phyloP scores from a whole-genome alignment of 2,113 vertebrate genomes.

The Turnix velox region DNA sequence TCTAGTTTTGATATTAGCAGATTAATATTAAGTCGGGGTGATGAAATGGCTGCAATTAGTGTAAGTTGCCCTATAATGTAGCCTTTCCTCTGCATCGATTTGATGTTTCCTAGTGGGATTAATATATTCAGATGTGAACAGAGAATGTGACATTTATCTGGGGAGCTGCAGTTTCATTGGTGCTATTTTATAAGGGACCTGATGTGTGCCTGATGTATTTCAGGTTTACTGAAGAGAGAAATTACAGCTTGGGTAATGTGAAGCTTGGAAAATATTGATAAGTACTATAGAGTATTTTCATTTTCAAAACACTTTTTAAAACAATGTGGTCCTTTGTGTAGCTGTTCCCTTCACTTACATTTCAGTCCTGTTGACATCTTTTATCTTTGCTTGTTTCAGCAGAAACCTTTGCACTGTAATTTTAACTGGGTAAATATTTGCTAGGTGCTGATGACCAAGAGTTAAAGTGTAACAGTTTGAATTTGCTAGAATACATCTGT shows the following conservation, averaged over 20 bases:
- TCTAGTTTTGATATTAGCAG: background rate
- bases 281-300: background rate
- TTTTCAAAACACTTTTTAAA: background rate
- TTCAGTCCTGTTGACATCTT: background rate
- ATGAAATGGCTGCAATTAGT: background rate
- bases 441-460: background rate
- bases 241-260: background rate
- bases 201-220: background rate
- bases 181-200: background rate
- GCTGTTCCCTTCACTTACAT: background rate
- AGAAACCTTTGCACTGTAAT: conserved; percentile 64
- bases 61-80: fast-evolving
- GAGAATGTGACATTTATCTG: background rate
- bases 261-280: background rate
- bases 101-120: too few relatives aligned
- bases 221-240: background rate
- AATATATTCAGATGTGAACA: background rate
- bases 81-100: too few relatives aligned
- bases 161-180: background rate
- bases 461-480: conserved; percentile 59
- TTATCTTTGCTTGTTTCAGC: conserved; percentile 3
- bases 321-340: background rate
- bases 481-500: background rate
- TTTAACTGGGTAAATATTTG: conserved; percentile 59
- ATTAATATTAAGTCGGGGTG: background rate